A percentile compares a stretch with the other conserved stretches of the same genome.
Conservation (phyloP, 2,888 invertebrate genomes). For the Drosophila cognata region DNA sequence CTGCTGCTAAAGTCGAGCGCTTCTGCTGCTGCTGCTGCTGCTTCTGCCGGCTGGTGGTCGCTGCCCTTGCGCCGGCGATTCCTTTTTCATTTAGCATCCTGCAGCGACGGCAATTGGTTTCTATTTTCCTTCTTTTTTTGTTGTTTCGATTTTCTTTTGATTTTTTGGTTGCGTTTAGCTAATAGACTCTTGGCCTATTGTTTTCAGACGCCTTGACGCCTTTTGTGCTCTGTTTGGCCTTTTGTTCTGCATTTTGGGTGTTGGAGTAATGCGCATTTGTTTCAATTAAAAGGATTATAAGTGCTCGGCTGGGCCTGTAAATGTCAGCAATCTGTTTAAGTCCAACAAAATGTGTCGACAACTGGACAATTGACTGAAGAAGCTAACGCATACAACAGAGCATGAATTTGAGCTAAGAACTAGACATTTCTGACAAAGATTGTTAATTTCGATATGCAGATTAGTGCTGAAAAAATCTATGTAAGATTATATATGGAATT, state of each 20-base stretch:
- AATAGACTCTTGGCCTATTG: conserved; percentile 66
- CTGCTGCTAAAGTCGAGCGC: conserved; percentile 76
- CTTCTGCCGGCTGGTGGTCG: conserved; percentile 51
- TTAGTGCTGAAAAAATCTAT: background rate
- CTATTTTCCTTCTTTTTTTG: conserved; percentile 43
- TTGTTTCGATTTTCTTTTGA: conserved; percentile 15
- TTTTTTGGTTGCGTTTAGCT: conserved; percentile 48
- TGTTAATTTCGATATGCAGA: conserved; percentile 15
- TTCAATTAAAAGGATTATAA: conserved; percentile 78
- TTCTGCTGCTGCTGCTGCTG: conserved; percentile 22
- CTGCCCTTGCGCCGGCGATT: conserved; percentile 51
- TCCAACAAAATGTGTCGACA: conserved; percentile 66
- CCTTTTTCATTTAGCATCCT: conserved; percentile 77
- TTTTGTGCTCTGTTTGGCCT: conserved; percentile 52
- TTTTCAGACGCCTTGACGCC: conserved; percentile 82
- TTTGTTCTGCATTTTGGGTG: conserved; percentile 41
- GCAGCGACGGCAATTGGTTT: conserved; percentile 75
- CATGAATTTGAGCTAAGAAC: conserved; percentile 10
- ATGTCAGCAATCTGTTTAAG: conserved; percentile 57
- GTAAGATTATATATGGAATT: background rate
- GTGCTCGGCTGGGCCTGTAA: conserved; percentile 32
- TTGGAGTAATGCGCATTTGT: conserved; percentile 68
- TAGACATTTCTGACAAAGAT: background rate
- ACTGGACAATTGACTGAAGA: conserved; percentile 47
- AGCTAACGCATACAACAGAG: conserved; percentile 5